These are phyloP conservation scores for Pterostichus madidus DNA, from an alignment of 2,888 invertebrate genomes.

Conservation along the genomic window DNA sequence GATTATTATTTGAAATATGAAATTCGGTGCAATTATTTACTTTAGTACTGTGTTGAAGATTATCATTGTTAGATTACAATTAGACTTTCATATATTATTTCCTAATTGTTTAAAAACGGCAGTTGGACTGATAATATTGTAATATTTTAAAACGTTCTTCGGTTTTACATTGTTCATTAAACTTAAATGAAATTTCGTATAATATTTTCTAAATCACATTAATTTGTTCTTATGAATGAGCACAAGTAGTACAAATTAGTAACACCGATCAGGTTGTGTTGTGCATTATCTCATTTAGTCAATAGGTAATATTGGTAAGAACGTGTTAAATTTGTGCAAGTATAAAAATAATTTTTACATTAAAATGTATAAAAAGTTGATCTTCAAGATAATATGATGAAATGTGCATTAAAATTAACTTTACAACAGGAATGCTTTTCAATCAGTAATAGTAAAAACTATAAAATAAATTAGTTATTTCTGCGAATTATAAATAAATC, in stretches of 20 bases:
- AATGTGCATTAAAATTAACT: slow-evolving; percentile 50
- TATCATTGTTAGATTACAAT: slow-evolving; percentile 12
- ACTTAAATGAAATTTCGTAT: background rate
- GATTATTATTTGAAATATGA: slow-evolving; percentile 26
- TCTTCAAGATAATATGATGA: slow-evolving; percentile 41
- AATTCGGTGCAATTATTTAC: slow-evolving; percentile 30
- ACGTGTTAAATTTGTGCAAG: slow-evolving; percentile 62
- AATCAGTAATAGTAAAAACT: slow-evolving; percentile 36
- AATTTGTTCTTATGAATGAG: slow-evolving; percentile 22
- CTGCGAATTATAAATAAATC: slow-evolving; percentile 39
- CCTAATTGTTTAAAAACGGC: slow-evolving; percentile 46
- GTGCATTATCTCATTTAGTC: slow-evolving; percentile 51
- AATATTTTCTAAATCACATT: slow-evolving; percentile 47
- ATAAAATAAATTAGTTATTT: slow-evolving; percentile 42
- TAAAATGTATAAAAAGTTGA: slow-evolving; percentile 66
- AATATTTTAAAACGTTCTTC: background rate
- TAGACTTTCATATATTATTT: slow-evolving; percentile 14
- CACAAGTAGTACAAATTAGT: slow-evolving; percentile 28
- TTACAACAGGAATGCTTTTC: slow-evolving; percentile 44
- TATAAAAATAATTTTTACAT: slow-evolving; percentile 66
- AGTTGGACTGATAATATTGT: slow-evolving; percentile 51
- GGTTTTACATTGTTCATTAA: background rate
- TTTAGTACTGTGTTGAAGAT: slow-evolving; percentile 3
- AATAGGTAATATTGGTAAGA: slow-evolving; percentile 53
- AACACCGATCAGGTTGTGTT: slow-evolving; percentile 36